These are phyloP conservation scores for Hoplodrina ambigua DNA, from an alignment of 2,888 invertebrate genomes.

Conservation along the genomic window DNA sequence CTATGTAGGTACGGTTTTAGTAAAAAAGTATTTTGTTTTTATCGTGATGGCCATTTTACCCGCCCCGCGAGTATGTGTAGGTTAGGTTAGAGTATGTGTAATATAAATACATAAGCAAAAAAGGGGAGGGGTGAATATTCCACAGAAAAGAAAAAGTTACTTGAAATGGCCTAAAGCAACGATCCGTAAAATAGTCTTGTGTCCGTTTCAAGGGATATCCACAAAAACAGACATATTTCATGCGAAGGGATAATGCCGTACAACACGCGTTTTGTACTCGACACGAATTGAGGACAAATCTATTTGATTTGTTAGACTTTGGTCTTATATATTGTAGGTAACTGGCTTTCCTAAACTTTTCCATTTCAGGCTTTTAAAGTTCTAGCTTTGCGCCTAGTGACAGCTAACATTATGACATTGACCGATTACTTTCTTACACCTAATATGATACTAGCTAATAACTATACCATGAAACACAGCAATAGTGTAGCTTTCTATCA, in stretches of 20 bases:
- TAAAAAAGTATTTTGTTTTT: constrained; percentile 17
- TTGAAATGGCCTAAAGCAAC: constrained; percentile 69
- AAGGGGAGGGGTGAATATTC: constrained; percentile 40
- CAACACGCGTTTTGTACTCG: constrained; percentile 36
- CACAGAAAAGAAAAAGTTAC: constrained; percentile 67
- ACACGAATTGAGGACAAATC: constrained; percentile 42
- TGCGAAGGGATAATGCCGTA: constrained; percentile 54
- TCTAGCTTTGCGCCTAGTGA: too few relatives aligned
- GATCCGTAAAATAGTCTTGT: constrained; percentile 76
- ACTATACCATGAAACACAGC: too few relatives aligned
- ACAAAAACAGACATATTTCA: constrained; percentile 68
- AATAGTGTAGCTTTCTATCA: too few relatives aligned
- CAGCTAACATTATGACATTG: too few relatives aligned
- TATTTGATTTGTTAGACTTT: constrained; percentile 44
- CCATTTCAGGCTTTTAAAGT: neutral
- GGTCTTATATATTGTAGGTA: neutral
- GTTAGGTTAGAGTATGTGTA: constrained; percentile 37
- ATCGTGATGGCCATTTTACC: constrained; percentile 20
- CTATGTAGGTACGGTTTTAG: neutral
- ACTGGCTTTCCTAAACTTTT: neutral
- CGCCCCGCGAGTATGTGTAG: constrained; percentile 27
- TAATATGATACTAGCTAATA: too few relatives aligned
- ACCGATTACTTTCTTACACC: too few relatives aligned
- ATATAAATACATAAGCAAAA: constrained; percentile 54
- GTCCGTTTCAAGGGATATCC: constrained; percentile 69